Evolutionary conservation across 2,797 vertebrate genomes (phyloP).

Genomic region (Sebastes minor): DNA sequence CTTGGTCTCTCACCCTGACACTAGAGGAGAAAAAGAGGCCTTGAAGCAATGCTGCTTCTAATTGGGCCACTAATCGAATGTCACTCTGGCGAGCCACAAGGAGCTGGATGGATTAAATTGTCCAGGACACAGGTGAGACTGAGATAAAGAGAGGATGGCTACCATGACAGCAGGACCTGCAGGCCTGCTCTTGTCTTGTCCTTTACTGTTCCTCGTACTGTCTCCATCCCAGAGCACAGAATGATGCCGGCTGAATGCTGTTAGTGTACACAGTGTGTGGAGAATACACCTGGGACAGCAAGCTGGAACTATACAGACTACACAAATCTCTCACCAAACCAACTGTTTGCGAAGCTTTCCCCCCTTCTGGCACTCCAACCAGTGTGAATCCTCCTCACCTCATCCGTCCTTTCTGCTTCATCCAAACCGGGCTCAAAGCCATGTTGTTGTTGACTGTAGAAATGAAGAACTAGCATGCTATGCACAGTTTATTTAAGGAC

Average conservation of each 20-base stretch:
- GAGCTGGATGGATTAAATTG: slow-evolving; percentile 83
- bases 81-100: slow-evolving; percentile 78
- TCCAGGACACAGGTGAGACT: slow-evolving; percentile 69
- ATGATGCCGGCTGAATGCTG: slow-evolving; percentile 24
- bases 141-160: slow-evolving; percentile 70
- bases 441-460: background rate
- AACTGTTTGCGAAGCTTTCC: background rate
- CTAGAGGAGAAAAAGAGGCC: slow-evolving; percentile 61
- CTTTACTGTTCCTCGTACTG: slow-evolving; percentile 49
- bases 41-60: slow-evolving; percentile 83
- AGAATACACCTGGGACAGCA: slow-evolving; percentile 7
- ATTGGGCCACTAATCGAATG: slow-evolving; percentile 91
- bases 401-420: background rate
- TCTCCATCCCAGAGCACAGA: slow-evolving; percentile 29
- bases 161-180: slow-evolving; percentile 61
- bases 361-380: background rate
- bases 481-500: background rate
- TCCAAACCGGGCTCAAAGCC: background rate
- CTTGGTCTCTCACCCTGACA: slow-evolving; percentile 68
- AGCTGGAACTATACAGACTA: background rate
- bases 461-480: background rate
- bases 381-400: background rate
- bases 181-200: slow-evolving; percentile 53
- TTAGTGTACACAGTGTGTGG: slow-evolving; percentile 4
- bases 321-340: slow-evolving; percentile 5